phyloP scores from a whole-genome alignment of 2,797 vertebrate species.

The Lepus oiostolus region DNA sequence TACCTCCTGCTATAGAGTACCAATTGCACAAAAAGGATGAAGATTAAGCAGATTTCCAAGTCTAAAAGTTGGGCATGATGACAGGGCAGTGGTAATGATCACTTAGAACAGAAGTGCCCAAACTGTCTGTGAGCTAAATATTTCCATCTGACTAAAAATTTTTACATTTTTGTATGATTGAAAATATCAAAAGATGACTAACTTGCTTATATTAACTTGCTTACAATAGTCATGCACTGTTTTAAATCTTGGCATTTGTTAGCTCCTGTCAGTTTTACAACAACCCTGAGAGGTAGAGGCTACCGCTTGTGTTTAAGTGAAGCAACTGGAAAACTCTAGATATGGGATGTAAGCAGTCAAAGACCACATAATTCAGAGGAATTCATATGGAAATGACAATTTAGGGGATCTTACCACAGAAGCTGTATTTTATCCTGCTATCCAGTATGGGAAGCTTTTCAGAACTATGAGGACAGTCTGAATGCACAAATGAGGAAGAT shows the following conservation, averaged over 20 bases:
- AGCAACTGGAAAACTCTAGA: not conserved
- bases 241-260: conserved; percentile 16
- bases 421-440: not conserved
- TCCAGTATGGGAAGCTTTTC: not conserved
- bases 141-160: not conserved
- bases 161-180: not conserved
- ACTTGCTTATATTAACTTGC: not conserved
- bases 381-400: not conserved
- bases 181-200: conserved; percentile 33
- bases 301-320: conserved; percentile 20
- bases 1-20: not conserved
- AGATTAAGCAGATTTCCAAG: conserved; percentile 8
- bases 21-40: not conserved
- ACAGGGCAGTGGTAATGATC: not conserved
- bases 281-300: not conserved
- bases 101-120: not conserved
- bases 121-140: not conserved
- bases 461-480: not conserved
- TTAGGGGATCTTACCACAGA: not conserved
- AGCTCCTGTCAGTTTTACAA: not conserved
- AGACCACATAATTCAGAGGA: not conserved
- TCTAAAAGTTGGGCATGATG: not conserved
- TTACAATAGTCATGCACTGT: not conserved
- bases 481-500: not conserved
- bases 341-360: not conserved